phyloP scores from a whole-genome alignment of 2,113 vertebrate genomes.

The Abramis brama region DNA sequence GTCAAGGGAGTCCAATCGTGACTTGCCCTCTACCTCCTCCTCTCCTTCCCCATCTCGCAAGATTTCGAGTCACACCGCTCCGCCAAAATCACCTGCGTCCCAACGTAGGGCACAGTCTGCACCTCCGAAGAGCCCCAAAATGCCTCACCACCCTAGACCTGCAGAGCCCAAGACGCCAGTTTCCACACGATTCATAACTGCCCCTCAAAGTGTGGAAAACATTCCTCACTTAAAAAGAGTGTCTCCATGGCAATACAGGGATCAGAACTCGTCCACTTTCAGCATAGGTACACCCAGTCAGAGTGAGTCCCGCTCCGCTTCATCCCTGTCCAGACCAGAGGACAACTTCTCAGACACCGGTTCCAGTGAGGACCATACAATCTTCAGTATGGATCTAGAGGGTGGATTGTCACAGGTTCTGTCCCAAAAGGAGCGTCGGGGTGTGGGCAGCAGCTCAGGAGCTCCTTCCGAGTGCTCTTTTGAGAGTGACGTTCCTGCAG shows the following conservation, averaged over 20 bases:
- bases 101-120: conserved; percentile 78
- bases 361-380: conserved; percentile 70
- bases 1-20: conserved; percentile 70
- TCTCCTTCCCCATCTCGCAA: conserved; percentile 82
- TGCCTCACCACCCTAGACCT: conserved; percentile 69
- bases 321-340: conserved; percentile 20
- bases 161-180: conserved; percentile 76
- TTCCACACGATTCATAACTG: conserved; percentile 79
- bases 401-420: conserved; percentile 52
- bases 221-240: conserved; percentile 86
- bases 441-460: conserved; percentile 72
- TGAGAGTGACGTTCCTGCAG: conserved; percentile 75
- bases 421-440: conserved; percentile 62
- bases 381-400: conserved; percentile 76
- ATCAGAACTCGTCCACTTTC: conserved; percentile 87
- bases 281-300: conserved; percentile 72
- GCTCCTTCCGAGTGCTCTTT: conserved; percentile 82
- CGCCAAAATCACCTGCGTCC: conserved; percentile 73
- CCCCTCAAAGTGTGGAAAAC: conserved; percentile 84
- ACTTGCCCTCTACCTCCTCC: conserved; percentile 72
- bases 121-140: conserved; percentile 84
- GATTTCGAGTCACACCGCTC: conserved; percentile 61
- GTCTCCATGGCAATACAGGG: conserved; percentile 81
- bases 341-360: conserved; percentile 69
- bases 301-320: conserved; percentile 62